Percentiles rank a stretch among this genome's conserved stretches.
phyloP scores from a whole-genome alignment of 2,113 vertebrate genomes.

The Emydura subglobosa region DNA sequence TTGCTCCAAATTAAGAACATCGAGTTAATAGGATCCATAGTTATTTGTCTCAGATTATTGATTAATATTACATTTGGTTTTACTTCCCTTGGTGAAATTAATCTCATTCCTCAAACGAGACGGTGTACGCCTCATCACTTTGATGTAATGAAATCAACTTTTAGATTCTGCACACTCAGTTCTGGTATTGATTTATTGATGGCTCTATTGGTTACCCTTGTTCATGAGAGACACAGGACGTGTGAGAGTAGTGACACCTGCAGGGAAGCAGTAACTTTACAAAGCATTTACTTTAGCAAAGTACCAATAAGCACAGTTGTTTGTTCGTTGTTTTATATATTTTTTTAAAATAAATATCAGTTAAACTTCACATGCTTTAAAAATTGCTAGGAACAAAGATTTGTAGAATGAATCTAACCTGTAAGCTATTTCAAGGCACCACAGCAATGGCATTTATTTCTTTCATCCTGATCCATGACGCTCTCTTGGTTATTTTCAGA shows the following conservation, averaged over 20 bases:
- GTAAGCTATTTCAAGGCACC: not conserved
- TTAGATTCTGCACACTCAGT: not conserved
- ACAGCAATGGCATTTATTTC: not conserved
- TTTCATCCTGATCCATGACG: constrained; percentile 13
- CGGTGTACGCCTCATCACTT: not conserved
- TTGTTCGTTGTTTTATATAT: not conserved
- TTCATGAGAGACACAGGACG: not conserved
- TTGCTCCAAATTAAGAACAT: constrained; percentile 38
- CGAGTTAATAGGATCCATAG: constrained; percentile 23
- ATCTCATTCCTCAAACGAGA: constrained; percentile 33
- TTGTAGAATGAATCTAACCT: not conserved
- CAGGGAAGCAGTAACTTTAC: not conserved
- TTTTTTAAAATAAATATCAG: not conserved
- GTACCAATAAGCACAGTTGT: not conserved
- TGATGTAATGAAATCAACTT: constrained; percentile 22
- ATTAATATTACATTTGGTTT: constrained; percentile 54
- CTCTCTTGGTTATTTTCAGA: constrained; percentile 48
- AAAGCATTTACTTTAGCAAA: not conserved
- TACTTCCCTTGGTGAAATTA: constrained; percentile 52
- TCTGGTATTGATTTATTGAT: constrained; percentile 20
- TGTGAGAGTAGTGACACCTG: not conserved
- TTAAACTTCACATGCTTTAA: not conserved
- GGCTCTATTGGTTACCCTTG: not conserved
- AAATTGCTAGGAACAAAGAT: not conserved
- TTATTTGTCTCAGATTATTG: constrained; percentile 59